Conservation (phyloP, 2,797 vertebrate species). For the Brachymystax lenok region DNA sequence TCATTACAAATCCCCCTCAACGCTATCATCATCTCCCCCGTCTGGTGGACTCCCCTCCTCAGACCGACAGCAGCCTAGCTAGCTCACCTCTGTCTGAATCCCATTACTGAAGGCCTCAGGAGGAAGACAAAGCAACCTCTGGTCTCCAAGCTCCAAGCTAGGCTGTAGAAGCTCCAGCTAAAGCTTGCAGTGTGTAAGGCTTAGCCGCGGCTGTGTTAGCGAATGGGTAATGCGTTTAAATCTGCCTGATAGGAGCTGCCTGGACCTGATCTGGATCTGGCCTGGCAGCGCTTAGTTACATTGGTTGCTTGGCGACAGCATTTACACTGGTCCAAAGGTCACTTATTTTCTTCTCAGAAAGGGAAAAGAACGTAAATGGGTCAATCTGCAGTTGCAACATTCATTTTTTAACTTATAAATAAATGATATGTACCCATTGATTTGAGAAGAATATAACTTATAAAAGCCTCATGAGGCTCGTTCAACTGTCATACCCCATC, state of each 20-base stretch:
- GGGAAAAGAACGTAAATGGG: too few relatives aligned
- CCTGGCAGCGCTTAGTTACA: neutral
- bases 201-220: neutral
- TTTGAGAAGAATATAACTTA: too few relatives aligned
- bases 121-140: neutral
- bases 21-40: neutral
- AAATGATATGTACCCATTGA: too few relatives aligned
- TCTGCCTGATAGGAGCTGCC: slow-evolving; percentile 7
- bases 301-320: neutral
- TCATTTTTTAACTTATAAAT: too few relatives aligned
- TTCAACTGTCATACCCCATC: too few relatives aligned
- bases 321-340: too few relatives aligned
- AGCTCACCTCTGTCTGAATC: slow-evolving; percentile 1
- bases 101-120: neutral
- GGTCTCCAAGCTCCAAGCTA: neutral
- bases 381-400: too few relatives aligned
- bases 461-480: too few relatives aligned
- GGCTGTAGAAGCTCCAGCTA: neutral
- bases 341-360: too few relatives aligned
- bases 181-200: neutral
- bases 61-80: neutral
- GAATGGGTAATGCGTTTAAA: neutral
- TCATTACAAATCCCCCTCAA: neutral
- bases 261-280: neutral
- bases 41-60: neutral